Evolutionary conservation across 2,113 vertebrate genomes (phyloP), one percentile per base, ranked within the genome.

Genomic region (Malurus cyaneus): DNA sequence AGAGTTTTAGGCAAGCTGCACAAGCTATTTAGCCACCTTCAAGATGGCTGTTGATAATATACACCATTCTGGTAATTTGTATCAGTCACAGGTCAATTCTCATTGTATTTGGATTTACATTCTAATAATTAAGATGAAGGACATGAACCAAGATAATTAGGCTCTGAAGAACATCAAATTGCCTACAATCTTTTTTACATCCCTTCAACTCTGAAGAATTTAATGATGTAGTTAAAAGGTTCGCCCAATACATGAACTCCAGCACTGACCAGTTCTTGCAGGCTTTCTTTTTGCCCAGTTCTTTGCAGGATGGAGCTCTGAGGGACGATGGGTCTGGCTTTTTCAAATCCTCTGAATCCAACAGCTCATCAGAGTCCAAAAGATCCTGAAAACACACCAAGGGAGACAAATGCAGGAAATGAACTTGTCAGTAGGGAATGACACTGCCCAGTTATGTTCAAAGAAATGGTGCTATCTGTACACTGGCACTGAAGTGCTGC

Each of bases 181-280:
- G 15, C 9, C 72, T 59, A 44, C 18, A 23, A 31, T 10, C 1
- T 31, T 73, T 86, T 78, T 26, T 12, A 89, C 94, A 67, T 17
- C 18, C 8, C 42, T 34, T 3, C 34, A 72, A 6, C 28, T 19
- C 34, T 32, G 16, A 56, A 28, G 14, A 17, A 21, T 91, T 83
- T 69, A 34, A 52, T 10, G 14, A 28, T 42, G 23, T 42, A 78
- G 24, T 44, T 44, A 24, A 60, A 66, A 69, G 28, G 26, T 74
- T 67, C 49, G 46, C 20, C 0, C 0, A 0, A 29, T 3, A 41
- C 0, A 0, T 26, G 60, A 53, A 53, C 24, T 44, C 47, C 46
- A 50, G 28, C 28, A 94, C 98, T 98, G 80, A 99, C 99, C 99
- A 99, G 97, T 99, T 99, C 97, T 99, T 99, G 96, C 99, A 99